Evolutionary conservation across 2,113 vertebrate species (phyloP), one percentile per base, ranked within the genome.

Genomic region (Agelaius phoeniceus): DNA sequence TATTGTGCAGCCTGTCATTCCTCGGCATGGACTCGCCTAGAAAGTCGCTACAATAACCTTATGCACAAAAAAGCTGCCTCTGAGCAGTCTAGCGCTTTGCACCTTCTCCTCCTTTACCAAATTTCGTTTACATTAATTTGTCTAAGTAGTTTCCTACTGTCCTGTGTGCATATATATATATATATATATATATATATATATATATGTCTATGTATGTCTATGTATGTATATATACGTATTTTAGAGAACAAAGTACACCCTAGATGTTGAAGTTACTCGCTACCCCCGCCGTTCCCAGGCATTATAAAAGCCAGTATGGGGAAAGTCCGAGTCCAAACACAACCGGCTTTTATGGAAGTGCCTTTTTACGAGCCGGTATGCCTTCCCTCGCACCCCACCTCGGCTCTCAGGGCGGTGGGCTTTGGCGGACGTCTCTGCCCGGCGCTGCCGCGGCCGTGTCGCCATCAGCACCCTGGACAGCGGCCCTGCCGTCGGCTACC

Each of bases 401-500:
- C 4, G 5, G 27, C 19, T 20, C 22, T 55, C 24, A 7, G 19
- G 23, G 37, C 13, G 10, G 7, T 11, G 13, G 26, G 54, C 30
- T 59, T 13, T 5, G 24, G 15, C 11, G 3, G 23, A 21, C 6
- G 2, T 19, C 35, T 12, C 19, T 24, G 59, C n/a, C 10, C 22
- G 37, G 35, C 7, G 2, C 9, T 10, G 41, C 37, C 21, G 17
- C 19, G 28, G 35, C 35, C 2, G 17, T 4, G 22, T 14, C 13
- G 14, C 63, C 67, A 61, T 89, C 96, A 97, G 98, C 49, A 97
- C 97, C 87, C 31, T 39, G 97, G 97, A 97, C 69, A 97, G 97
- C 28, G 63, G 74, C 28, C 48, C 23, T 13, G 15, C 10, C 16
- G 30, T 79, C 87, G 96, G 94, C 52, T 96, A 93, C 74, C 14